Base-by-base conservation (phyloP, 2,113 vertebrate species). In the Poicephalus meyeri region DNA sequence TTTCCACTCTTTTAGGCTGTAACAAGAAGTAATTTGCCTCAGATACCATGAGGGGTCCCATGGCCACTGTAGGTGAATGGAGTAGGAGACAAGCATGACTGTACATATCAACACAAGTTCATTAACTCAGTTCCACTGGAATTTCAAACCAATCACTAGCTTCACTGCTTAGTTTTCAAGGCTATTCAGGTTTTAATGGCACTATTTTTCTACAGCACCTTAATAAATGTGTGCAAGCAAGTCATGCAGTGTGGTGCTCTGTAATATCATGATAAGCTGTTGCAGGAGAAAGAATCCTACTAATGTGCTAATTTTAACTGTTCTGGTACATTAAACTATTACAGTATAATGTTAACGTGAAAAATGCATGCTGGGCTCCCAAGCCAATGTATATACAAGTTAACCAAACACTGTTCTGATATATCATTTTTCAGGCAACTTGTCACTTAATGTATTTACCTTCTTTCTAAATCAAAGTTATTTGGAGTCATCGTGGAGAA, bases 241-340 rank as follows among this genome's bases (percentile, higher is more conserved):
- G 86, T 42, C 72, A 44, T 21, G 85, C 76, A 52, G 55, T 2
- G 28, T 58, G 41, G 16, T 37, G 80, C 53, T 93, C 87, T 95
- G 61, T 72, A 61, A 81, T 84, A 92, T 64, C 86, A 86, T 31
- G 86, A 61, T 76, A 84, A 95, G 88, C 73, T 93, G 65, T 15
- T 76, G 70, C 65, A 94, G 88, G 87, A 94, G 76, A 90, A 91
- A 86, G 86, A 95, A 65, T 8, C 44, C 44, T 25, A 4, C 55
- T 93, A 94, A 96, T 64, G 72, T 79, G 61, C 56, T 92, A 82
- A 96, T 96, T 96, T 94, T 93, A 94, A 93, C 91, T 96, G 95
- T 42, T 93, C 81, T 10, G 90, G 86, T 87, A 76, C 84, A 92
- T 64, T 87, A 95, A 94, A 65, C 37, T 44, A 93, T 84, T 82